Conservation (phyloP, 2,113 vertebrate genomes). For the Danionella cerebrum region DNA sequence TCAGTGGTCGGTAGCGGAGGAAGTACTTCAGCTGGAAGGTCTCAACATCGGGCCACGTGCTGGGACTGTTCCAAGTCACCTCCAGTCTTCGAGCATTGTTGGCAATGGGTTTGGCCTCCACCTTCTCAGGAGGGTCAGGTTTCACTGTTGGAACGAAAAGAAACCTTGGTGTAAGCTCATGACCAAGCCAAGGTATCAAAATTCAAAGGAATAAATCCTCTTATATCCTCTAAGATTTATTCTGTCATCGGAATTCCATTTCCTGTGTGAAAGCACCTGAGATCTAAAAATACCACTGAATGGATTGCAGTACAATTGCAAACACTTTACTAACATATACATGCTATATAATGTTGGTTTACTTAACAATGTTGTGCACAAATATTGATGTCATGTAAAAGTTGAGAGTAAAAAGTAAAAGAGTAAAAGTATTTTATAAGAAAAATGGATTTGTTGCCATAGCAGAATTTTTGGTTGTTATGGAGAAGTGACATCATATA, state of each 20-base stretch:
- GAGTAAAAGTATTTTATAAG: too few species aligned
- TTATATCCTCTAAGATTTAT: neutral
- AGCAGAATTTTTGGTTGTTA: too few species aligned
- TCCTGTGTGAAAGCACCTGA: neutral
- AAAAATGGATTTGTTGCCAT: too few species aligned
- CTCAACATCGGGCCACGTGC: conserved; percentile 88
- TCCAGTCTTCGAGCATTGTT: conserved; percentile 79
- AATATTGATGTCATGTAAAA: too few species aligned
- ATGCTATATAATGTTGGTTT: too few species aligned
- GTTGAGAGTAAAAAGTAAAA: too few species aligned
- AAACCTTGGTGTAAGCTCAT: neutral
- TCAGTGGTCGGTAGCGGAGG: conserved; percentile 88
- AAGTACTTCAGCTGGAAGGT: conserved; percentile 95
- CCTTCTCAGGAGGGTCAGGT: conserved; percentile 87
- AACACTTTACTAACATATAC: too few species aligned
- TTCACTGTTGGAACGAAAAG: conserved; percentile 76
- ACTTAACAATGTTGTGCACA: too few species aligned
- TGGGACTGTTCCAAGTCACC: conserved; percentile 89
- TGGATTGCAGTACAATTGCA: too few species aligned
- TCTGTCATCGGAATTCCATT: neutral
- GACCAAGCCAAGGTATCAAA: neutral
- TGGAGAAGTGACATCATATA: too few species aligned
- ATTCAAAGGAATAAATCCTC: neutral
- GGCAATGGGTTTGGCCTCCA: conserved; percentile 80
- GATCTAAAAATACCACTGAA: too few species aligned